Conservation (phyloP, 2,888 invertebrate genomes). For the Chirona hameri region DNA sequence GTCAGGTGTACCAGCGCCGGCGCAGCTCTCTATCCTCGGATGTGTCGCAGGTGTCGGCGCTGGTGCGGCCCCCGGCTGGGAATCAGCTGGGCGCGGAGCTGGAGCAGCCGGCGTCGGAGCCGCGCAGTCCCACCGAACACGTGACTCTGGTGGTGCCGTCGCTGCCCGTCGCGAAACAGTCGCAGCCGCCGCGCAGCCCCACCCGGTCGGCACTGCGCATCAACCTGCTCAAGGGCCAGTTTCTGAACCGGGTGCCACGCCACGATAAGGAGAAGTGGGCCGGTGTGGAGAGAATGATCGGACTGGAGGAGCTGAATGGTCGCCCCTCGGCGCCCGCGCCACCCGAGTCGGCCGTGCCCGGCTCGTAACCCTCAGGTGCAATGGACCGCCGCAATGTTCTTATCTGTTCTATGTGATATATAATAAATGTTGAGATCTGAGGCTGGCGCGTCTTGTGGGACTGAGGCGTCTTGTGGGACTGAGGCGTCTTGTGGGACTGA, state of each 20-base stretch:
- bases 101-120: neutral
- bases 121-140: neutral
- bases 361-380: neutral
- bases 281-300: neutral
- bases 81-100: neutral
- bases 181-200: neutral
- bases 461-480: too few species aligned
- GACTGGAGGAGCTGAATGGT: slow-evolving; percentile 1
- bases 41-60: neutral
- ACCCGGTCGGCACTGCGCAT: neutral
- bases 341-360: neutral
- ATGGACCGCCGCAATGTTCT: neutral
- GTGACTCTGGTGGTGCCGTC: neutral
- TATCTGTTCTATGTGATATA: slow-evolving; percentile 23
- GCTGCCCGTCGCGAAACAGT: neutral
- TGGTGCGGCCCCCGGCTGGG: neutral
- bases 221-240: slow-evolving; percentile 5
- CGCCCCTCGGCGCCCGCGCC: neutral
- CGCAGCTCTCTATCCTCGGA: slow-evolving; percentile 3
- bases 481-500: too few species aligned
- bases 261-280: neutral
- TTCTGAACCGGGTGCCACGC: neutral
- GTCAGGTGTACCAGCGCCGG: slow-evolving; percentile 26
- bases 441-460: too few species aligned
- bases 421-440: neutral